Base-by-base conservation (phyloP, 35 echinoderm and acorn worm species). In the Strongylocentrotus purpuratus region DNA sequence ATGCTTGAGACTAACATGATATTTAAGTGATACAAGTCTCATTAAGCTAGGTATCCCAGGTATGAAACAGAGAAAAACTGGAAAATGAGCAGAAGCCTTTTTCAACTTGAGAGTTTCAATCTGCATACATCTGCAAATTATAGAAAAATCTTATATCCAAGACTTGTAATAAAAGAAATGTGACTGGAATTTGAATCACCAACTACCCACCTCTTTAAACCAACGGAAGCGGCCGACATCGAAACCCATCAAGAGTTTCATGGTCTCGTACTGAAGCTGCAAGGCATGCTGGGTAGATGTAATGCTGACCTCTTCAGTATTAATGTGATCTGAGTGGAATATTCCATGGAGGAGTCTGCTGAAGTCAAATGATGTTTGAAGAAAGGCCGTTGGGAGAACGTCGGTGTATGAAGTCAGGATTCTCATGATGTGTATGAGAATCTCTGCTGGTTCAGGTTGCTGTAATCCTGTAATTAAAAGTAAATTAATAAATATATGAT, bases 321-420 rank as follows among this genome's bases (percentile, higher is more conserved):
- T 93, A 25, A n/a, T 58, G 91, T 58, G 46, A 93, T 58, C 91
- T 11, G 91, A 58, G 31, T 93, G 47, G 91, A 93, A 93, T 48
- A 93, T 93, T 58, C 91, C 91, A 58, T 93, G 91, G 13, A 93
- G 91, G 48, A 93, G 91, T 14, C 91, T 46, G 14, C 46, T 93
- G 91, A 93, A 93, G 91, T 93, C 91, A 93, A 93, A 93, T 13
- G 91, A 55, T 12, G 91, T 93, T 28, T 93, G 91, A 45, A 50
- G 91, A 9, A 93, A 46, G 46, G 48, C 31, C 2, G 45, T 12
- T 18, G 91, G 91, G 15, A 93, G 46, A 46, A 55, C 48, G 0
- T 31, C 14, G 0, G 91, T 46, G 48, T 93, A 58, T 13, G 46
- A 46, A 31, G 46, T 15, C 15, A 93, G 91, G 91, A 93, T 58